Base-by-base conservation (phyloP, 2,888 invertebrate species). In the Coremacera marginata region DNA sequence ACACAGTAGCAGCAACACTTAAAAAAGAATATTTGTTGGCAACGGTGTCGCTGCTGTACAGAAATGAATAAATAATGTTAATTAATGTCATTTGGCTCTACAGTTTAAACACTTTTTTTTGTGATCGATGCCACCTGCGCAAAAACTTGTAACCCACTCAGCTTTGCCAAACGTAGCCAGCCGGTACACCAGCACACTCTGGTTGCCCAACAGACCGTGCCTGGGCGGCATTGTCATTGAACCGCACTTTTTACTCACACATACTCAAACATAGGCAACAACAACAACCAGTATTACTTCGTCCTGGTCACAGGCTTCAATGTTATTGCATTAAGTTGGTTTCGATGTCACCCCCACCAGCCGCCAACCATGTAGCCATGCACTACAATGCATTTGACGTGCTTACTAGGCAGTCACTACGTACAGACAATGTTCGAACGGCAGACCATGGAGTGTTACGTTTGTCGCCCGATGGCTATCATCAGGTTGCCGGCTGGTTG, bases 61-160 rank as follows among this genome's bases (percentile, higher is more conserved):
- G 67, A 19, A 67, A 67, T 67, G 67, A 67, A 67, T 67, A 67
- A 67, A 67, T 67, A 67, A 67, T 67, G 67, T 67, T 67, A 67
- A 67, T 67, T 67, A 67, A 67, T 37, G 67, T 67, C 67, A 67
- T 67, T 67, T 67, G 37, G 37, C 37, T 67, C 67, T 25, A 37
- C 67, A 67, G 37, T 44, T 67, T 67, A 67, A 67, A 67, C 67
- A 67, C 67, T 67, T 60, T 60, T 60, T 60, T 60, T 2, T 55
- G 7, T 55, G 55, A 2, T 55, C 11, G 55, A 19, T 55, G 19
- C 22, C 22, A 25, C 55, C 22, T 55, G 14, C 27, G 9, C 60
- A 60, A 25, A 57, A 57, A 57, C 11, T 14, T 60, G 11, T 60
- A 14, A 22, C 55, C 22, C 55, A 55, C 55, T 55, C 65, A 60